These are phyloP conservation scores for Siniperca chuatsi DNA, from an alignment of 2,113 vertebrate species.

Conservation along the genomic window DNA sequence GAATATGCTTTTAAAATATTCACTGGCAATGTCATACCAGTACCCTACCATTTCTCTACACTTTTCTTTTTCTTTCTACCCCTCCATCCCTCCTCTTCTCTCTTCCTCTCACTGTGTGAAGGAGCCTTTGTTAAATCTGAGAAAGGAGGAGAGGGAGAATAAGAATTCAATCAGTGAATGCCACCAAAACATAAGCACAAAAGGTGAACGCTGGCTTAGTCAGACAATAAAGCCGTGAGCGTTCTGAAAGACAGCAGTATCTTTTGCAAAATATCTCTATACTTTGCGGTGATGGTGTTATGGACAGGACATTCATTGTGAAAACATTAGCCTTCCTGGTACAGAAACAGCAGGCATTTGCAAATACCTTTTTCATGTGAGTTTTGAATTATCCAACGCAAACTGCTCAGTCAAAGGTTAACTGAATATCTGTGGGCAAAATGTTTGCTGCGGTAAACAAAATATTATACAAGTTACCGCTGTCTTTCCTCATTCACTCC, in stretches of 20 bases:
- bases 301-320: slow-evolving; percentile 4
- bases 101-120: slow-evolving; percentile 30
- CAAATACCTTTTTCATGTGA: slow-evolving; percentile 27
- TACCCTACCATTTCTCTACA: slow-evolving; percentile 49
- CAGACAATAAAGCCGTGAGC: slow-evolving; percentile 50
- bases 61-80: not conserved
- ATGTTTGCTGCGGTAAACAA: not conserved
- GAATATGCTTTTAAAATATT: slow-evolving; percentile 29
- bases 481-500: not conserved
- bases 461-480: slow-evolving; percentile 23
- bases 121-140: slow-evolving; percentile 70
- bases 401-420: slow-evolving; percentile 20
- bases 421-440: not conserved
- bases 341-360: slow-evolving; percentile 20
- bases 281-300: slow-evolving; percentile 21
- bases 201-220: slow-evolving; percentile 51
- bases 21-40: slow-evolving; percentile 28
- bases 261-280: slow-evolving; percentile 39
- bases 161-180: slow-evolving; percentile 69
- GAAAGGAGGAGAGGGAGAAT: slow-evolving; percentile 62
- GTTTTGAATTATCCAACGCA: slow-evolving; percentile 13
- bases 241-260: slow-evolving; percentile 42
- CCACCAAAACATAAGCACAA: slow-evolving; percentile 59
- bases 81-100: not conserved
- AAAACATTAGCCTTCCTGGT: slow-evolving; percentile 19